A percentile compares a stretch with the other conserved stretches of the same genome.
Evolutionary conservation across 2,888 invertebrate species (phyloP).

Genomic region (Rhodophaea formosa): DNA sequence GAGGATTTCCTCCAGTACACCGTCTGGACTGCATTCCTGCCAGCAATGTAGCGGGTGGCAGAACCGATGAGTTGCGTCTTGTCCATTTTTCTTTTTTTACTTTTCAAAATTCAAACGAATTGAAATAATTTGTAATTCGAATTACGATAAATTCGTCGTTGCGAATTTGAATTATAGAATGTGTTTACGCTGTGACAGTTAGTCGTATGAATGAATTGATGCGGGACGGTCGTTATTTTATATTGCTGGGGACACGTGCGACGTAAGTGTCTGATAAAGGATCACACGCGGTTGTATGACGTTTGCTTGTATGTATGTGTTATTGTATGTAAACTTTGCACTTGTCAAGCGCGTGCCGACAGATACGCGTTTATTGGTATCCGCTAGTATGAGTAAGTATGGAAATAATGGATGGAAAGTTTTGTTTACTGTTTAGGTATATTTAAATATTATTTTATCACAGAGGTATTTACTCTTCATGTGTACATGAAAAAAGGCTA

Average conservation of each 20-base stretch:
- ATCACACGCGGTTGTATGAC: conserved; percentile 36
- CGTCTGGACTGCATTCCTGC: conserved; percentile 87
- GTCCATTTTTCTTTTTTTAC: conserved; percentile 47
- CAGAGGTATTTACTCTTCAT: no score
- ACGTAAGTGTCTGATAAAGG: conserved; percentile 44
- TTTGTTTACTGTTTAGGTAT: background rate
- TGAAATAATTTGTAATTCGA: no score
- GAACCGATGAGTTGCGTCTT: conserved; percentile 84
- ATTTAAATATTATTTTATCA: background rate
- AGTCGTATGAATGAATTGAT: conserved; percentile 25
- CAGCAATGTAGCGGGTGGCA: conserved; percentile 86
- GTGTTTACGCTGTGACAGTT: conserved; percentile 14
- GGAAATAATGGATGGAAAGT: conserved; percentile 14
- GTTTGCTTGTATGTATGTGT: conserved; percentile 37
- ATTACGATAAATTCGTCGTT: background rate
- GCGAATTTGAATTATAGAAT: background rate
- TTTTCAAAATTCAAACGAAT: no score
- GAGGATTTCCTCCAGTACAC: conserved; percentile 86
- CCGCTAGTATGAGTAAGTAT: background rate
- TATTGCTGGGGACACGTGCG: conserved; percentile 48
- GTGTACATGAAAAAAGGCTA: no score
- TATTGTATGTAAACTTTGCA: conserved; percentile 57
- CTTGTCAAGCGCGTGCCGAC: conserved; percentile 54
- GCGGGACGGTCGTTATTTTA: conserved; percentile 36
- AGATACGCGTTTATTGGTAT: conserved; percentile 11